Conservation (phyloP, 2,888 invertebrate genomes). For the Pyralis farinalis region DNA sequence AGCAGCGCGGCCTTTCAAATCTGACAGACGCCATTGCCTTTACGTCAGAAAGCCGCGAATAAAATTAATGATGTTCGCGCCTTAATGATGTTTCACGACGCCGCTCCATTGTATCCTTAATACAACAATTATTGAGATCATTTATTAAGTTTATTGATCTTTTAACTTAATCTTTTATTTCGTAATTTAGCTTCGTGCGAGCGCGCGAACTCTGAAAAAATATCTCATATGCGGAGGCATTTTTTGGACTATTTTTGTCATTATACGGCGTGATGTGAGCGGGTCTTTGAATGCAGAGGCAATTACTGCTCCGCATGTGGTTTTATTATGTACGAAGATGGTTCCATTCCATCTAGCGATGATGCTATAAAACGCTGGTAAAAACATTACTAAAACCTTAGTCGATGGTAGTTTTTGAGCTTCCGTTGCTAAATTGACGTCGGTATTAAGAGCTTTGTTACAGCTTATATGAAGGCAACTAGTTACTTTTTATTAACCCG, state of each 20-base stretch:
- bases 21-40: slow-evolving; percentile 80
- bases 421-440: slow-evolving; percentile 77
- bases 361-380: slow-evolving; percentile 62
- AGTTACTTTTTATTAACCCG: slow-evolving; percentile 34
- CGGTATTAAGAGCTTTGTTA: slow-evolving; percentile 64
- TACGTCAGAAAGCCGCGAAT: slow-evolving; percentile 79
- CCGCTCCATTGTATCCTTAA: slow-evolving; percentile 80
- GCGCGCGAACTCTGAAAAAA: slow-evolving; percentile 77
- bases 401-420: slow-evolving; percentile 64
- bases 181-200: slow-evolving; percentile 77
- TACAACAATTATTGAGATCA: slow-evolving; percentile 82
- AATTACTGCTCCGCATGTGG: slow-evolving; percentile 80
- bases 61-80: slow-evolving; percentile 80
- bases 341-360: slow-evolving; percentile 69
- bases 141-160: slow-evolving; percentile 82
- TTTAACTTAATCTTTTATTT: slow-evolving; percentile 82
- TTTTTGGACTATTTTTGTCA: slow-evolving; percentile 81
- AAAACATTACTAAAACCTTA: slow-evolving; percentile 70
- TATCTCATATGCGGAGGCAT: slow-evolving; percentile 76
- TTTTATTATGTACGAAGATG: slow-evolving; percentile 72
- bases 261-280: slow-evolving; percentile 80
- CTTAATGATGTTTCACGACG: slow-evolving; percentile 80
- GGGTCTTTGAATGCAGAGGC: slow-evolving; percentile 78
- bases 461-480: slow-evolving; percentile 33
- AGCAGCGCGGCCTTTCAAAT: slow-evolving; percentile 73